These are phyloP conservation scores for Takifugu rubripes DNA, from an alignment of 2,797 vertebrate genomes.

Conservation along the genomic window DNA sequence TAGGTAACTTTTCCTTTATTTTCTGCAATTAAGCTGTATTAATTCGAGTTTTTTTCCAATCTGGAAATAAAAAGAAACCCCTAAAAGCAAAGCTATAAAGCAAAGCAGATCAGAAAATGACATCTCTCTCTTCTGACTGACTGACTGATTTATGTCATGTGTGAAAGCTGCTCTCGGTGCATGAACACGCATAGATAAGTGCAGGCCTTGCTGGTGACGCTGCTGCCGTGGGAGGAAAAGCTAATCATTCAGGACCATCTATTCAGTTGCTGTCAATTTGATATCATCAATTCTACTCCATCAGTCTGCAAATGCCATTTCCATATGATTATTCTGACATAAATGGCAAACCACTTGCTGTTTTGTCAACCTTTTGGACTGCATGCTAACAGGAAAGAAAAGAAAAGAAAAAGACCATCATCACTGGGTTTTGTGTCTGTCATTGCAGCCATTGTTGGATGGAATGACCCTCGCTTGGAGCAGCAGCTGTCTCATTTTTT, in stretches of 20 bases:
- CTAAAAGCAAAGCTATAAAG: slow-evolving; percentile 14
- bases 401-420: slow-evolving; percentile 5
- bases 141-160: slow-evolving; percentile 50
- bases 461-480: slow-evolving; percentile 23
- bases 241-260: slow-evolving; percentile 68
- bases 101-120: slow-evolving; percentile 66
- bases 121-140: slow-evolving; percentile 70
- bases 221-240: slow-evolving; percentile 47
- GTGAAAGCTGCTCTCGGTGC: slow-evolving; percentile 27
- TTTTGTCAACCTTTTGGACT: slow-evolving; percentile 54
- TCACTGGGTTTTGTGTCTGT: slow-evolving; percentile 17
- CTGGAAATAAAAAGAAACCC: slow-evolving; percentile 4
- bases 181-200: slow-evolving; percentile 60
- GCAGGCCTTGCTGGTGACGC: slow-evolving; percentile 39
- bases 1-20: neutral
- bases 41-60: neutral
- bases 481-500: slow-evolving; percentile 13
- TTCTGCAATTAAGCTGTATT: neutral
- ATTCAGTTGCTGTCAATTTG: slow-evolving; percentile 58
- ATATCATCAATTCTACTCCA: slow-evolving; percentile 17
- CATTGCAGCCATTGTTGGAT: slow-evolving; percentile 15
- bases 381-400: slow-evolving; percentile 36
- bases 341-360: slow-evolving; percentile 45
- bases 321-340: slow-evolving; percentile 59
- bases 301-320: slow-evolving; percentile 62